These are phyloP conservation scores for Pygmarrhopalites habei DNA, from an alignment of 1,140 invertebrate genomes.

Conservation along the genomic window DNA sequence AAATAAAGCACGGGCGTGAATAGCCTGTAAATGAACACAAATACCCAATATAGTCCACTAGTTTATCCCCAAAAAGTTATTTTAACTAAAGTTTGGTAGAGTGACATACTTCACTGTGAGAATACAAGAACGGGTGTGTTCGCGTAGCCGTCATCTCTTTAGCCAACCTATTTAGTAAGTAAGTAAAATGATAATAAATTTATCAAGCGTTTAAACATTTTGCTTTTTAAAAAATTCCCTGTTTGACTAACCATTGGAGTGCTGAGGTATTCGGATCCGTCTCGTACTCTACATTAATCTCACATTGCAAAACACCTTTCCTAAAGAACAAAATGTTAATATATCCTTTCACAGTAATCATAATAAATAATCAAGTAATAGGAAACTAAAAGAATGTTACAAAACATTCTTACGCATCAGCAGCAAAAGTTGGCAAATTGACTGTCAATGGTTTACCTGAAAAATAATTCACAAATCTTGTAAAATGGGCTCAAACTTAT, in stretches of 20 bases:
- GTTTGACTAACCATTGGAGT: conserved; percentile 64
- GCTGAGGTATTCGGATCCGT: conserved; percentile 66
- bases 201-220: too few relatives aligned
- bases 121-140: conserved; percentile 81
- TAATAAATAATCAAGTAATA: not conserved
- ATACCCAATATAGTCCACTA: too few relatives aligned
- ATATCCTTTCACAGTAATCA: not conserved
- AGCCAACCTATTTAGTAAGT: conserved; percentile 74
- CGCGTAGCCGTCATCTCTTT: conserved; percentile 80
- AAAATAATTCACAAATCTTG: too few relatives aligned
- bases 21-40: conserved; percentile 62
- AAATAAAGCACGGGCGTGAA: conserved; percentile 76
- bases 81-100: too few relatives aligned
- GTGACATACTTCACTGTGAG: conserved; percentile 70
- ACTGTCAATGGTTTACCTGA: too few relatives aligned
- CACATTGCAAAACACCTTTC: not conserved
- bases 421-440: too few relatives aligned
- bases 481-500: too few relatives aligned
- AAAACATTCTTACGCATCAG: too few relatives aligned
- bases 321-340: conserved; percentile 14
- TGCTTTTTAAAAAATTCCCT: not conserved
- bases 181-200: too few relatives aligned
- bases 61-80: too few relatives aligned
- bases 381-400: too few relatives aligned
- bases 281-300: conserved; percentile 62